Conservation (phyloP, 2,113 vertebrate species). For the Ctenodactylus gundi region DNA sequence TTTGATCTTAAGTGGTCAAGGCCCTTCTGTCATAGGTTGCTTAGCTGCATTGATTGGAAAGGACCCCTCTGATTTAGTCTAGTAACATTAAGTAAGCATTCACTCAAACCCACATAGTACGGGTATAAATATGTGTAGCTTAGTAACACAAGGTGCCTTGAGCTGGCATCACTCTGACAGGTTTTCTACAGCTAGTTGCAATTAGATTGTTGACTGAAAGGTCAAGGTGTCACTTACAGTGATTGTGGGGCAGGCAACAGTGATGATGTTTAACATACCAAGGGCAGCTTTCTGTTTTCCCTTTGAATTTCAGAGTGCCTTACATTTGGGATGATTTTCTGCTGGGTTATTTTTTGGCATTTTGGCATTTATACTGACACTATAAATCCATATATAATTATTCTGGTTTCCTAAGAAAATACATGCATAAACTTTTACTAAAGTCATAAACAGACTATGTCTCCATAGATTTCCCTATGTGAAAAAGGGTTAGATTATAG, state of each 20-base stretch:
- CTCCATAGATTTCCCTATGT: not conserved
- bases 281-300: not conserved
- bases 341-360: not conserved
- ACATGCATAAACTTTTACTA: not conserved
- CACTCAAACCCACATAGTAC: not conserved
- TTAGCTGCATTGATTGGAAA: not conserved
- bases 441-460: not conserved
- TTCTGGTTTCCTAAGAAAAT: not conserved
- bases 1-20: not conserved
- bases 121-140: not conserved
- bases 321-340: not conserved
- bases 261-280: not conserved
- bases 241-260: not conserved
- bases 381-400: not conserved
- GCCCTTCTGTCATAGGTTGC: not conserved
- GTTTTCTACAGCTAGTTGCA: not conserved
- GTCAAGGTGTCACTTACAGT: not conserved
- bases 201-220: not conserved
- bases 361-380: not conserved
- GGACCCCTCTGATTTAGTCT: not conserved
- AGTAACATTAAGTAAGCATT: not conserved
- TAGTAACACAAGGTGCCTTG: not conserved
- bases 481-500: not conserved
- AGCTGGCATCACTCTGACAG: not conserved
- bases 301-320: not conserved